Evolutionary conservation across 1,140 invertebrate species (phyloP), one percentile per base, ranked within the genome.

Genomic region (Intoshia linei): DNA sequence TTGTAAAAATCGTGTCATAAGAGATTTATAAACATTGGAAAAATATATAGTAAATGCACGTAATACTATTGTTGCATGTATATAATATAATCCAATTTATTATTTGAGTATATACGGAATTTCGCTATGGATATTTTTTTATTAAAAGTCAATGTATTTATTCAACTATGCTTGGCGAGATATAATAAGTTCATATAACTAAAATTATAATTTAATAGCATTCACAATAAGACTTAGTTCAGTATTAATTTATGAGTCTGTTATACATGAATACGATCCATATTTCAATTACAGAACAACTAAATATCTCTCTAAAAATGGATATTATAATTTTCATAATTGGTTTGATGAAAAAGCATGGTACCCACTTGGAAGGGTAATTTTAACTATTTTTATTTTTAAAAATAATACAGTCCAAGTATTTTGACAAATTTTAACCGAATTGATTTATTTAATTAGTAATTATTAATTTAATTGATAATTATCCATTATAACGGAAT

Each of bases 301-400:
- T 10, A 70, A 76, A 44, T 92, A 70, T 54, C 61, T 93, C 36
- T 68, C 77, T 3, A 79, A 92, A 56, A 72, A 92, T 62, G 84
- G 83, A 2, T 92, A 90, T 55, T 93, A 92, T 58, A 73, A 70
- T 40, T 92, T 93, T 57, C 78, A 90, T 54, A 93, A 93, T 57
- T 93, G 83, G 83, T 93, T 92, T 65, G 83, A 93, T 66, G 83
- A 92, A 54, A 56, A 78, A 57, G 83, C 83, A 49, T 93, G 84
- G 84, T 93, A 92, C 64, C 81, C 81, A 1, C 60, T 92, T 22
- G 81, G 83, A 10, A 69, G 83, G 59, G 92, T 92, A 52, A 87
- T 93, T n/a, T n/a, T n/a, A n/a, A n/a, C n/a, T n/a, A n/a, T n/a
- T n/a, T n/a, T n/a, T 57, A 76, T 76, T 59, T 39, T 33, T 24